A percentile compares a stretch with the other conserved stretches of the same genome.
These are phyloP conservation scores for Rana temporaria DNA, from an alignment of 2,113 vertebrate species.

Conservation along the genomic window DNA sequence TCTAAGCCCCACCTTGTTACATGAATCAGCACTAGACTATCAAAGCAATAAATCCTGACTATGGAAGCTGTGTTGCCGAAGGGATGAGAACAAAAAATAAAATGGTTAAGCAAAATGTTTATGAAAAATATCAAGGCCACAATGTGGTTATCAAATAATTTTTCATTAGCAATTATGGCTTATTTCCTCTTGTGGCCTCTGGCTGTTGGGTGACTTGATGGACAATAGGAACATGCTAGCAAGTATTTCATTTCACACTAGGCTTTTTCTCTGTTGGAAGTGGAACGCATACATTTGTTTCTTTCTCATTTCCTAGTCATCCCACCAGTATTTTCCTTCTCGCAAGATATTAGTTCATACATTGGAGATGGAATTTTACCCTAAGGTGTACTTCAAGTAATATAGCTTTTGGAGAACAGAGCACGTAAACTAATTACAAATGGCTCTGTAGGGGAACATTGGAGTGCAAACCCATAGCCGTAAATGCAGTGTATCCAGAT, in stretches of 20 bases:
- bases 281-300: not conserved
- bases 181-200: not conserved
- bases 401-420: conserved; percentile 31
- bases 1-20: too few species aligned
- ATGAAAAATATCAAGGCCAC: not conserved
- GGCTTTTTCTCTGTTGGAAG: not conserved
- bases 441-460: conserved; percentile 24
- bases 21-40: too few species aligned
- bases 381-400: conserved; percentile 24
- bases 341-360: conserved; percentile 26
- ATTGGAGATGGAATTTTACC: conserved; percentile 26
- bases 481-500: conserved; percentile 18
- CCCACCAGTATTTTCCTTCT: not conserved
- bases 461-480: not conserved
- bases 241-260: not conserved
- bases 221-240: not conserved
- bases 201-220: not conserved
- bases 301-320: not conserved
- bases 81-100: too few species aligned
- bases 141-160: not conserved
- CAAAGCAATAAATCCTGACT: too few species aligned
- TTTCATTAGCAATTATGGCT: not conserved
- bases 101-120: not conserved
- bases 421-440: conserved; percentile 41
- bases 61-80: too few species aligned